phyloP scores from a whole-genome alignment of 2,113 vertebrate species.

The Theristicus caerulescens region DNA sequence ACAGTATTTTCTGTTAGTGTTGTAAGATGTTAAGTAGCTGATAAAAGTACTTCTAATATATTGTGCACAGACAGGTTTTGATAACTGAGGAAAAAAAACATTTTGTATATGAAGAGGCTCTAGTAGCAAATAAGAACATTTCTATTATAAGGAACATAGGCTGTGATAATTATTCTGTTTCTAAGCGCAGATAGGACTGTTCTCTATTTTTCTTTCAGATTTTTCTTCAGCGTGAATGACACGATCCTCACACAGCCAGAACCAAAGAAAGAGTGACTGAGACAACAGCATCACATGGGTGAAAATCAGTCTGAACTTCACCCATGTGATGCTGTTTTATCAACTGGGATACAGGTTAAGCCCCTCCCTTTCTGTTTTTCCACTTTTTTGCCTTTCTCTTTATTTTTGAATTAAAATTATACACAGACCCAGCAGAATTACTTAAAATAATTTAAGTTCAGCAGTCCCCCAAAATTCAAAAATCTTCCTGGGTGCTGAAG shows the following conservation, averaged over 20 bases:
- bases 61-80: neutral
- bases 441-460: neutral
- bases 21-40: neutral
- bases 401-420: conserved; percentile 33
- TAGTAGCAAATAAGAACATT: neutral
- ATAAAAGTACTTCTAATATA: neutral
- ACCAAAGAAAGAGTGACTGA: conserved; percentile 67
- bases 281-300: conserved; percentile 72
- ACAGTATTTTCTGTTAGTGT: neutral
- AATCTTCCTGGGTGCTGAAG: neutral
- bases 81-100: neutral
- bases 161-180: conserved; percentile 6
- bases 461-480: neutral
- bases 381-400: conserved; percentile 60
- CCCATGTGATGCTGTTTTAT: conserved; percentile 72
- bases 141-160: neutral
- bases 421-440: conserved; percentile 10
- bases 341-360: conserved; percentile 70
- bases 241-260: conserved; percentile 59
- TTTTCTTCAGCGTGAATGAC: conserved; percentile 65
- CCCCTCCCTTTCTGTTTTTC: conserved; percentile 66
- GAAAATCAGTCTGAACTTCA: conserved; percentile 70
- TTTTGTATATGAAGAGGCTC: neutral
- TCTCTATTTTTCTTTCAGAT: conserved; percentile 75
- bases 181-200: conserved; percentile 55